Conservation (phyloP, 2,113 vertebrate genomes). For the Menidia beryllina region DNA sequence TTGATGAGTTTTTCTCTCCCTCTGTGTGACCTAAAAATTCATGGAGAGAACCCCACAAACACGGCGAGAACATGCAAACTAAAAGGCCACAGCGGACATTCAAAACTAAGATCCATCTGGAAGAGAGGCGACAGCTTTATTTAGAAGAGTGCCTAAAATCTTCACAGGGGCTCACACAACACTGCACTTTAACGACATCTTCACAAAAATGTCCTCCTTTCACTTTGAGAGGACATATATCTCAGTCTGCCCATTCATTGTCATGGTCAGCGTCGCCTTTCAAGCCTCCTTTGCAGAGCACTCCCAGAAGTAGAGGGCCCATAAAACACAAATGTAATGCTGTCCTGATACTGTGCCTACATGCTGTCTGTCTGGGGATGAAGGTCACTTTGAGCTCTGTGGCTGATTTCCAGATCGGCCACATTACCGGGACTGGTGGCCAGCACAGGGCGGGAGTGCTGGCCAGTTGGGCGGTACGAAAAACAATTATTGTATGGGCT, state of each 20-base stretch:
- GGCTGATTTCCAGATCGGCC: slow-evolving; percentile 48
- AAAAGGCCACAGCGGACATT: too few relatives aligned
- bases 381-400: slow-evolving; percentile 69
- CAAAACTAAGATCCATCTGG: too few relatives aligned
- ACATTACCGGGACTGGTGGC: slow-evolving; percentile 35
- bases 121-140: too few relatives aligned
- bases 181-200: slow-evolving; percentile 8
- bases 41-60: too few relatives aligned
- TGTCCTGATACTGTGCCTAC: slow-evolving; percentile 22
- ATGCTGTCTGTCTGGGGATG: slow-evolving; percentile 45
- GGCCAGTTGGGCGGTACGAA: slow-evolving; percentile 16
- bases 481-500: neutral
- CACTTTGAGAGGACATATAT: slow-evolving; percentile 16
- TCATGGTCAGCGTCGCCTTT: slow-evolving; percentile 30
- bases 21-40: too few relatives aligned
- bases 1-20: too few relatives aligned
- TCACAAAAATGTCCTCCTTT: slow-evolving; percentile 22
- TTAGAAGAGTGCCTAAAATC: slow-evolving; percentile 32
- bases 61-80: too few relatives aligned
- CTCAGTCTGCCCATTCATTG: slow-evolving; percentile 15
- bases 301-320: slow-evolving; percentile 56
- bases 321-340: slow-evolving; percentile 48
- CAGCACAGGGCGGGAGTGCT: slow-evolving; percentile 8
- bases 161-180: slow-evolving; percentile 19
- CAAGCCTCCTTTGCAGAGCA: slow-evolving; percentile 27